phyloP scores from a whole-genome alignment of 2,797 vertebrate species.

The Tenualosa ilisha region DNA sequence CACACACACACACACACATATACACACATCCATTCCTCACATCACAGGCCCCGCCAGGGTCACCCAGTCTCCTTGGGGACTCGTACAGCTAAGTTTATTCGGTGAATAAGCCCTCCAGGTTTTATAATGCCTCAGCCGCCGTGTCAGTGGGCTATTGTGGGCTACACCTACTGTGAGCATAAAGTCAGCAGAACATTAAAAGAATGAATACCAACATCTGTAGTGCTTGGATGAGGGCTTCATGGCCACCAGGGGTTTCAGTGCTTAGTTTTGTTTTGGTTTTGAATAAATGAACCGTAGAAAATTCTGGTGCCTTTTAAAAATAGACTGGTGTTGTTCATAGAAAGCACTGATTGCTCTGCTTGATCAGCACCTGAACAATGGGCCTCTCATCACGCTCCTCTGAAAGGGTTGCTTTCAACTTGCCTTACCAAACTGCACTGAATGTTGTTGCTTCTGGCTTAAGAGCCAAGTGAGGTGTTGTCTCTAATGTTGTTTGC shows the following conservation, averaged over 20 bases:
- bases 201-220: background rate
- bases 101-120: background rate
- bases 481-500: background rate
- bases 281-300: background rate
- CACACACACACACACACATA: conserved; percentile 6
- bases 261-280: background rate
- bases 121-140: background rate
- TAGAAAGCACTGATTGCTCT: background rate
- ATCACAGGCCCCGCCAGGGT: conserved; percentile 1
- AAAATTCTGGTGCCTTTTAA: background rate
- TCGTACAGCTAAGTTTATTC: background rate
- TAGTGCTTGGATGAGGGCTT: background rate
- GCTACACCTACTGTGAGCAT: background rate
- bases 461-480: background rate
- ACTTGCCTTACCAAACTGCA: background rate
- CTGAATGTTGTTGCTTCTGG: background rate
- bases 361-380: background rate
- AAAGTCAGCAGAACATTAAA: background rate
- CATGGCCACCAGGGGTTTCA: background rate
- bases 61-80: conserved; percentile 10
- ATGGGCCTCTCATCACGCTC: background rate
- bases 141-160: conserved; percentile 14
- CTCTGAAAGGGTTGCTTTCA: background rate
- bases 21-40: background rate
- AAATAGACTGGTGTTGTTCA: background rate